Evolutionary conservation across 2,888 invertebrate species (phyloP).

Genomic region (Chaitophorus viminalis): DNA sequence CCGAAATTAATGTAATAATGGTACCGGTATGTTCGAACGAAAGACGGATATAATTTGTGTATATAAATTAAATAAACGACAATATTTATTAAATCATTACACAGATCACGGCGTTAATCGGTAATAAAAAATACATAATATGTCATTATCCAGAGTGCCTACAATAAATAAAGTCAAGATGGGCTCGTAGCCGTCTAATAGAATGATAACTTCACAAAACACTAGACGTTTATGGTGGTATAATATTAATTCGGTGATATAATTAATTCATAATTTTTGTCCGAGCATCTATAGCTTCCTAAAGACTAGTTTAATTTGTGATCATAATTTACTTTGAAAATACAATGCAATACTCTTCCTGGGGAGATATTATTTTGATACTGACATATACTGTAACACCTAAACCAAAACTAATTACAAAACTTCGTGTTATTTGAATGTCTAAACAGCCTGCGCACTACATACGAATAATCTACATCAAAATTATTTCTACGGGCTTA

Average conservation of each 20-base stretch:
- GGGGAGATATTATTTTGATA: background rate
- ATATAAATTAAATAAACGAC: too few relatives aligned
- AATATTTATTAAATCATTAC: background rate
- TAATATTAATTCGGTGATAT: background rate
- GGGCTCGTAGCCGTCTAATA: background rate
- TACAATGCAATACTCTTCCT: constrained; percentile 6
- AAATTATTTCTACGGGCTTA: constrained; percentile 4
- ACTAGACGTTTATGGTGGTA: background rate
- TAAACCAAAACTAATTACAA: constrained; percentile 32
- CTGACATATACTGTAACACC: too few relatives aligned
- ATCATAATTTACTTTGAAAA: constrained; percentile 15
- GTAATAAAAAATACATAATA: background rate
- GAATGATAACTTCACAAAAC: background rate
- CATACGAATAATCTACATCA: background rate
- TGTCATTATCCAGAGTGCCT: background rate
- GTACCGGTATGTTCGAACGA: background rate
- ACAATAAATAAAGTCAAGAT: background rate
- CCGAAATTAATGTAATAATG: background rate
- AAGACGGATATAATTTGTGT: too few relatives aligned
- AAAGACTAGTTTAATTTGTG: background rate
- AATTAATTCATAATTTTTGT: background rate
- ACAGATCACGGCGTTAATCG: background rate
- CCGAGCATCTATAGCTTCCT: background rate
- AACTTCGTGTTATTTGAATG: background rate
- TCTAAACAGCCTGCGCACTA: background rate